Percentiles rank a stretch among this genome's conserved stretches.
phyloP scores from a whole-genome alignment of 2,113 vertebrate genomes.

The Nymphicus hollandicus region DNA sequence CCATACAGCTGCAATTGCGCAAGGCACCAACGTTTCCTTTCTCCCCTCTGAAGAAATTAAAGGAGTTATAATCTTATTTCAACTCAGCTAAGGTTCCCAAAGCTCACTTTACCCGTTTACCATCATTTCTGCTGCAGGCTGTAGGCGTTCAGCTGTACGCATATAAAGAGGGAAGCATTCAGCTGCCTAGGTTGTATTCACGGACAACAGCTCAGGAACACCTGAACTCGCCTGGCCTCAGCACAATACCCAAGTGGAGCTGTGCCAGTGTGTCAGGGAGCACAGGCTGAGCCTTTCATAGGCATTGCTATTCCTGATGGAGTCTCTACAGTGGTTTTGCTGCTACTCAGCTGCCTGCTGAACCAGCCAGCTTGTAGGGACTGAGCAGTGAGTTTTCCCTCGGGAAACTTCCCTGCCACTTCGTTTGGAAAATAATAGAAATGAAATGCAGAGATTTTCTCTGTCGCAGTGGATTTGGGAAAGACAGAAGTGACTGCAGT shows the following conservation, averaged over 20 bases:
- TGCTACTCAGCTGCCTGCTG: background rate
- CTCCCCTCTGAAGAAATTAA: background rate
- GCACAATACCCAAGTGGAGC: background rate
- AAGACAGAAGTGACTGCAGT: background rate
- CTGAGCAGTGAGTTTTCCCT: background rate
- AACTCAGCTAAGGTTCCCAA: background rate
- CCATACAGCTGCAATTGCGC: background rate
- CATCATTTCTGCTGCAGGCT: background rate
- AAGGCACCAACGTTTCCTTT: background rate
- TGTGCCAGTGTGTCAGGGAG: background rate
- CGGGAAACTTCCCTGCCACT: background rate
- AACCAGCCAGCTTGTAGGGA: background rate
- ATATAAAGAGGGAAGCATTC: accelerated
- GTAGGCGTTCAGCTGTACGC: background rate
- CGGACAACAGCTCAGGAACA: background rate
- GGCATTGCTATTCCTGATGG: background rate
- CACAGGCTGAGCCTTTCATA: background rate
- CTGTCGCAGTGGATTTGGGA: background rate
- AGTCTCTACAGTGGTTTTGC: accelerated
- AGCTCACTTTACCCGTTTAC: background rate
- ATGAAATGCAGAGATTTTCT: background rate
- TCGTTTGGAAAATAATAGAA: background rate
- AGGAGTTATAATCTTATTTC: background rate
- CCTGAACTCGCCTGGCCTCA: background rate
- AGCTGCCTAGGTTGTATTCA: background rate